Base-by-base conservation (phyloP, 2,888 invertebrate species). In the Drosophila suboccidentalis region DNA sequence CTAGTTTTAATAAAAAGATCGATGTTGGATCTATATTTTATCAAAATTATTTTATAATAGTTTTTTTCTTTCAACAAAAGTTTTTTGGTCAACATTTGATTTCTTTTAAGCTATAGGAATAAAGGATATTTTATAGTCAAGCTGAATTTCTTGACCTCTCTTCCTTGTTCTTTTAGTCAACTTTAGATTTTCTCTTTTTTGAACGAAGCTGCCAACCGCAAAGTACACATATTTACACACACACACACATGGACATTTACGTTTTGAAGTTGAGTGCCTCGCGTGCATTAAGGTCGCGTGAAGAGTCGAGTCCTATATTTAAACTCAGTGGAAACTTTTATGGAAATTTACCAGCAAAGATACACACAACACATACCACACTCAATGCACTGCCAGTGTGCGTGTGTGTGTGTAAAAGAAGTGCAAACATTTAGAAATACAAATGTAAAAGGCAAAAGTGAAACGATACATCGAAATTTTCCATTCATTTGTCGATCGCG, bases 401-500 rank as follows among this genome's bases (percentile, higher is more conserved):
- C 36, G 19, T 36, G 13, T 41, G 54, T 70, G 74, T 36, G 19
- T 36, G 13, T 38, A 54, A 70, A 77, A 70, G 75, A 75, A 80
- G 66, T 75, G 71, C 77, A 83, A 79, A 78, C 69, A 79, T 82
- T 82, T 72, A 44, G 72, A 44, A 71, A 78, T 19, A 68, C 22
- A 50, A 38, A 65, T 60, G 61, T 60, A 58, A 67, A 49, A 74
- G 60, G 63, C 63, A 65, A 76, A 65, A 71, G 61, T 64, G 46
- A 76, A 78, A 66, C 71, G 46, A 80, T 80, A 78, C 75, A 82
- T 69, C 64, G 63, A 84, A 88, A 84, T 86, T 84, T 84, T 84
- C 87, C 84, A 86, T 76, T 86, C 72, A 73, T 78, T 77, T 63
- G 60, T 60, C 49, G 64, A 66, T 60, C 53, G 76, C 71, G 61